A percentile compares a stretch with the other conserved stretches of the same genome.
Evolutionary conservation across 2,888 invertebrate species (phyloP).

Genomic region (Drosophila ustulata): DNA sequence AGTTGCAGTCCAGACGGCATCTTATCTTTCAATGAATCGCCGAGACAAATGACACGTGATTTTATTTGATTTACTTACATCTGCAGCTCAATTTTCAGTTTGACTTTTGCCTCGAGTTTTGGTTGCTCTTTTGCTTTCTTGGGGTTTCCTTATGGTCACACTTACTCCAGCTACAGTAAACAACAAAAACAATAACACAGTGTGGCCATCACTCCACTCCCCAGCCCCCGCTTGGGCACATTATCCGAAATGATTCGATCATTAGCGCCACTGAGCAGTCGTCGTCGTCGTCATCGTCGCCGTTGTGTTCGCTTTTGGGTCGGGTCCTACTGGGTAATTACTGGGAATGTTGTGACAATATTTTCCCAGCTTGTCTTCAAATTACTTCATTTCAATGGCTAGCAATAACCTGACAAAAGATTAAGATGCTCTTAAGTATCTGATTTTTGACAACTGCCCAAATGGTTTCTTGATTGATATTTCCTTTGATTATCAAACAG

Average conservation of each 20-base stretch:
- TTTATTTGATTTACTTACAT: slow-evolving; percentile 82
- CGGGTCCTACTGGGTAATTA: slow-evolving; percentile 74
- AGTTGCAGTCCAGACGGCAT: slow-evolving; percentile 48
- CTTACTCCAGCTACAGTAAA: slow-evolving; percentile 47
- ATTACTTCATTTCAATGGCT: slow-evolving; percentile 74
- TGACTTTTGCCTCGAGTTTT: slow-evolving; percentile 69
- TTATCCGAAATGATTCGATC: slow-evolving; percentile 79
- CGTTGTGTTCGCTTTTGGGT: slow-evolving; percentile 60
- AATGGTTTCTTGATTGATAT: slow-evolving; percentile 2
- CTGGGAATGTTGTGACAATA: slow-evolving; percentile 77
- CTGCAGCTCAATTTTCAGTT: slow-evolving; percentile 79
- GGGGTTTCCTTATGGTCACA: slow-evolving; percentile 66
- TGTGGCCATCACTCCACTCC: slow-evolving; percentile 17
- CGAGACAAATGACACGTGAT: slow-evolving; percentile 80
- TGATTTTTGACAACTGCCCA: slow-evolving; percentile 42
- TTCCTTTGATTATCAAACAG: neutral
- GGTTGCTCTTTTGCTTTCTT: slow-evolving; percentile 34
- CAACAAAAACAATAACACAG: slow-evolving; percentile 7
- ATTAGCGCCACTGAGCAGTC: slow-evolving; percentile 69
- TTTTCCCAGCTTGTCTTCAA: slow-evolving; percentile 69
- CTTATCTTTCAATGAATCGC: slow-evolving; percentile 77
- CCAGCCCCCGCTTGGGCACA: slow-evolving; percentile 50
- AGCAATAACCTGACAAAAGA: slow-evolving; percentile 54
- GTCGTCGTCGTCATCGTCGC: slow-evolving; percentile 39
- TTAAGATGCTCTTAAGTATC: slow-evolving; percentile 44